Percentiles rank a stretch among this genome's conserved stretches.
Evolutionary conservation across 2,888 invertebrate species (phyloP).

Genomic region (Plutella xylostella): DNA sequence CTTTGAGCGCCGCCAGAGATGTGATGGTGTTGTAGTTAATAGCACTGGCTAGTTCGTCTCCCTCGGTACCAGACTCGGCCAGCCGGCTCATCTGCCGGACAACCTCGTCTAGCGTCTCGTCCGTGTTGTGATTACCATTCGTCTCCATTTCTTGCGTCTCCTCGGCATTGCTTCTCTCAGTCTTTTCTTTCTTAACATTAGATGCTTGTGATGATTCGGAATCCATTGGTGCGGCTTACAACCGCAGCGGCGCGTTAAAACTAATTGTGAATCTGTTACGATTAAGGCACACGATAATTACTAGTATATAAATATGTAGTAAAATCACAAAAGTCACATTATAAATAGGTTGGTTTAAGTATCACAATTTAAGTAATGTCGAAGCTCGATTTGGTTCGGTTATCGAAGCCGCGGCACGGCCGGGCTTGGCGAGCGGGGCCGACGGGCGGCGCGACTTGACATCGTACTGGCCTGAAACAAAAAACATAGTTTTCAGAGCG

Average conservation of each 20-base stretch:
- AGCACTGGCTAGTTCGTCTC: slow-evolving; percentile 72
- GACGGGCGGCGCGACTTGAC: slow-evolving; percentile 31
- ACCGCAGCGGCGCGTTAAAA: slow-evolving; percentile 23
- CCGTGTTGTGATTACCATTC: slow-evolving; percentile 19
- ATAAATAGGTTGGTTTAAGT: slow-evolving; percentile 14
- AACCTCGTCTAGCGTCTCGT: slow-evolving; percentile 27
- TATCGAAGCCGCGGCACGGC: slow-evolving; percentile 40
- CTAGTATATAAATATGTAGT: slow-evolving; percentile 24
- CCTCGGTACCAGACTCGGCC: slow-evolving; percentile 25
- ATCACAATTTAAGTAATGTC: slow-evolving; percentile 40
- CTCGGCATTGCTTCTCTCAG: slow-evolving; percentile 48
- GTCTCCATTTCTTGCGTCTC: slow-evolving; percentile 46
- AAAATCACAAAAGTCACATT: slow-evolving; percentile 20
- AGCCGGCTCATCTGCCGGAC: slow-evolving; percentile 30
- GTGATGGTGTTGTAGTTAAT: slow-evolving; percentile 79
- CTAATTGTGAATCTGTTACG: slow-evolving; percentile 22
- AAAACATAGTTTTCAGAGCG: slow-evolving; percentile 8
- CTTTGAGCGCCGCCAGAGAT: slow-evolving; percentile 75
- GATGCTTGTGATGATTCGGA: slow-evolving; percentile 34
- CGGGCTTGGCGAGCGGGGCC: slow-evolving; percentile 22
- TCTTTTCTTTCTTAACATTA: slow-evolving; percentile 37
- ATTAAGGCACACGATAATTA: slow-evolving; percentile 30
- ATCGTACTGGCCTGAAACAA: slow-evolving; percentile 41
- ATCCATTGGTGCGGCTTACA: slow-evolving; percentile 51
- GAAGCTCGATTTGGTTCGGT: slow-evolving; percentile 33